These are phyloP conservation scores for Umimayanthus kanabou DNA, from an alignment of 92 coral and sea anemone genomes.

Conservation along the genomic window DNA sequence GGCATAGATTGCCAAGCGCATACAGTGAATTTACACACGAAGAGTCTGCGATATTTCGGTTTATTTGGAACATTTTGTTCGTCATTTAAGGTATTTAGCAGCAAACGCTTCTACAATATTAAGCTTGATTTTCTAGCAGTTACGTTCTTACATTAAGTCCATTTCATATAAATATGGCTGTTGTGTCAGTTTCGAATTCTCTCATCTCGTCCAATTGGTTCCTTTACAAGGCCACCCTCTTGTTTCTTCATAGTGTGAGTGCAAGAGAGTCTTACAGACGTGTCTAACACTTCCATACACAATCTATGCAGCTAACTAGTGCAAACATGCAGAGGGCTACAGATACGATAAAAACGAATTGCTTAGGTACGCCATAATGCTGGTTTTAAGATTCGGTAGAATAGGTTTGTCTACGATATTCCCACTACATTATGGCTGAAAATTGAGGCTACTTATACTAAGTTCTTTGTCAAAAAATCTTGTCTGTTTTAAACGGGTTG, in stretches of 20 bases:
- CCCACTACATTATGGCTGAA: neutral
- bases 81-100: neutral
- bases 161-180: constrained; percentile 7
- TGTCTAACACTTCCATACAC: neutral
- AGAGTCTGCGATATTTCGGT: neutral
- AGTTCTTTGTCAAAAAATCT: neutral
- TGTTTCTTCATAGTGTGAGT: neutral
- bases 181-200: neutral
- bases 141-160: neutral
- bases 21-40: neutral
- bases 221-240: neutral
- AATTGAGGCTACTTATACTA: neutral
- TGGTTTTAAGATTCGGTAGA: neutral
- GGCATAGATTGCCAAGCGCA: neutral
- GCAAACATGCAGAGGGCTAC: constrained; percentile 1
- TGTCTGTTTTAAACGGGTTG: neutral
- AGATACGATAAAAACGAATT: neutral
- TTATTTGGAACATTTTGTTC: neutral
- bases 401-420: neutral
- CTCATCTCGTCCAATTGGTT: neutral
- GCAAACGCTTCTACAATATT: neutral
- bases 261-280: neutral
- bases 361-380: neutral
- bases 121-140: neutral
- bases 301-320: neutral